Base-by-base conservation (phyloP, 2,797 vertebrate species). In the Chrosomus eos region DNA sequence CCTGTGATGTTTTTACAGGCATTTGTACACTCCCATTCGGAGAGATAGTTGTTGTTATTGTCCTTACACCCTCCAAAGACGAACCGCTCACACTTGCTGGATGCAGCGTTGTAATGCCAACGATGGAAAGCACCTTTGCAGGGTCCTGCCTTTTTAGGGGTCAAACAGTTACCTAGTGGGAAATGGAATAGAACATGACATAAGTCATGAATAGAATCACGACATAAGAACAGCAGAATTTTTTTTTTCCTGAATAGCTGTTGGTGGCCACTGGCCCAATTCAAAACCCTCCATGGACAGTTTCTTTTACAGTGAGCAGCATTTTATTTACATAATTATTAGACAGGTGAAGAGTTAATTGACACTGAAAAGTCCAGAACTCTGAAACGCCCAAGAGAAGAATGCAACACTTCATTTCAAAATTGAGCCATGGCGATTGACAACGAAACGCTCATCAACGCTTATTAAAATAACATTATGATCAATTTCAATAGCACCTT, bases 11-110 rank as follows among this genome's bases (percentile, higher is more conserved):
- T 92, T 1, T 67, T 91, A 91, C 98, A 99, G 87, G 97, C 96
- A 0, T 92, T 88, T 51, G 68, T 0, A 87, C 98, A 99, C 58
- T 97, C 96, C 0, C 92, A 73, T 33, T 95, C 23, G 0, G 91
- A 77, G 83, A 99, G 88, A 87, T 95, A 99, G 93, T 99, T 99
- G 93, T 99, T 99, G 74, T 93, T 91, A 90, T 98, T 99, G 64
- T 92, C 85, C 73, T 94, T 94, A 90, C 98, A 96, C 75, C 95
- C 95, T 64, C 95, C 95, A 1, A 90, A 96, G 0, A 8, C 14
- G 58, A 96, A 96, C 16, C 0, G 0, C 62, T 94, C 89, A 83
- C 98, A 99, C 10, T 83, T 55, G 43, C 91, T 89, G 0, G 90
- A 85, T 0, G 6, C 70, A 0, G 92, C 90, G 45, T 97, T 90